Conservation (phyloP, 2,888 invertebrate species). For the Polietes domitor region DNA sequence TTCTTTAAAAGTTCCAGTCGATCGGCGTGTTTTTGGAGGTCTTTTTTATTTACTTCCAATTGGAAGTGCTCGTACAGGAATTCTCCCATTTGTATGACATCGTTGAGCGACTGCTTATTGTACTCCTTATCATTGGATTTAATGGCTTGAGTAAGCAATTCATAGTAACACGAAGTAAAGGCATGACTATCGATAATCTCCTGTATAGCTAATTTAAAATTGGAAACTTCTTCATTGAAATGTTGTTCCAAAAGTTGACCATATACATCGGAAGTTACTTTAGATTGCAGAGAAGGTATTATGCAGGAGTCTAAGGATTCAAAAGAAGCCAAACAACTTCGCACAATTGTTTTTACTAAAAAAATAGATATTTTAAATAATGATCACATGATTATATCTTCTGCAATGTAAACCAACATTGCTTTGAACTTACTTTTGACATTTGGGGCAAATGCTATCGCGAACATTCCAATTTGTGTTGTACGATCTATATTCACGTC, state of each 20-base stretch:
- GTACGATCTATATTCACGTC: conserved; percentile 79
- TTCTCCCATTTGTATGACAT: conserved; percentile 74
- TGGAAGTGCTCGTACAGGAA: conserved; percentile 76
- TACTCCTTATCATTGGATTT: conserved; percentile 70
- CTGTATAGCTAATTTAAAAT: conserved; percentile 75
- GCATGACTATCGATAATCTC: conserved; percentile 78
- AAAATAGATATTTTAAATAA: not conserved
- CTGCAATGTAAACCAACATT: not conserved
- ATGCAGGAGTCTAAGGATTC: conserved; percentile 78
- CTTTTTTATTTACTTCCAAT: conserved; percentile 71
- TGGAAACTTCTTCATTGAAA: conserved; percentile 77
- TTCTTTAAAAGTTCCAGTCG: conserved; percentile 72
- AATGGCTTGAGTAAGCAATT: conserved; percentile 73
- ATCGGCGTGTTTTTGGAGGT: conserved; percentile 66
- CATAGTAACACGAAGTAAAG: conserved; percentile 74
- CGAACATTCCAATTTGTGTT: conserved; percentile 79
- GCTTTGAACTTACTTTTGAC: conserved; percentile 71
- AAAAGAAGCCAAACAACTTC: conserved; percentile 79
- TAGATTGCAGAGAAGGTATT: conserved; percentile 77
- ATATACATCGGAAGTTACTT: conserved; percentile 69
- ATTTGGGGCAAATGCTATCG: conserved; percentile 76
- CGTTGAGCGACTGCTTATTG: conserved; percentile 71
- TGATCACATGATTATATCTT: no score
- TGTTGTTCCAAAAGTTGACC: conserved; percentile 78
- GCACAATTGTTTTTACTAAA: conserved; percentile 75